Base-by-base conservation (phyloP, 2,797 vertebrate genomes). In the Phalanger gymnotis region DNA sequence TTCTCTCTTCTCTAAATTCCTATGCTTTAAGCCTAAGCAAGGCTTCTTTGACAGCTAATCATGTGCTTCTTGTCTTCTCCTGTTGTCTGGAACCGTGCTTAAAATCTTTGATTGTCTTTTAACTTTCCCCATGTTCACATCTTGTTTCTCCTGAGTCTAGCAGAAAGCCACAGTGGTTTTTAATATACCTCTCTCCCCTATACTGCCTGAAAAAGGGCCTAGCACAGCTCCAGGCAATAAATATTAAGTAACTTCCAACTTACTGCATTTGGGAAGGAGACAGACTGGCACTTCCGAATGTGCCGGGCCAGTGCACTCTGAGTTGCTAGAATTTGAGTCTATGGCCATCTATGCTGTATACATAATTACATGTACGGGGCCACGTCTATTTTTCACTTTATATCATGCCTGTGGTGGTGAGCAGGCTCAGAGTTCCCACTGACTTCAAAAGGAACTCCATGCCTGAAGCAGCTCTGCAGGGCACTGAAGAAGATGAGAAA, bases 401-500 rank as follows among this genome's bases (percentile, higher is more conserved):
- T 11, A 90, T 19, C 52, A 56, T 53, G 93, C 90, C 97, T 94
- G 61, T 27, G 95, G 91, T 90, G 95, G 73, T 91, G 10, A 1
- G 40, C 10, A 54, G 92, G 92, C 92, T 94, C 53, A 30, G 87
- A 22, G 54, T 97, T 96, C 97, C 96, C 94, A 94, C 92, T 90
- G 91, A 97, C 94, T 96, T 97, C 97, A 97, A 98, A 97, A 97
- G 97, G 61, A 66, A 94, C 93, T 94, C 97, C 91, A 95, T 52
- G 95, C 95, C 34, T 90, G 95, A 96, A 53, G 52, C 58, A 52
- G 93, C 94, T 22, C 73, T 51, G 40, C 92, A 96, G 95, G 93
- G 92, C 53, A 54, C 0, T 2, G 57, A 58, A 61, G 93, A 89
- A 93, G 90, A 94, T 47, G 92, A 95, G 94, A 97, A 96, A 97